Base-by-base conservation (phyloP, 2,797 vertebrate genomes). In the Anomalospiza imberbis region DNA sequence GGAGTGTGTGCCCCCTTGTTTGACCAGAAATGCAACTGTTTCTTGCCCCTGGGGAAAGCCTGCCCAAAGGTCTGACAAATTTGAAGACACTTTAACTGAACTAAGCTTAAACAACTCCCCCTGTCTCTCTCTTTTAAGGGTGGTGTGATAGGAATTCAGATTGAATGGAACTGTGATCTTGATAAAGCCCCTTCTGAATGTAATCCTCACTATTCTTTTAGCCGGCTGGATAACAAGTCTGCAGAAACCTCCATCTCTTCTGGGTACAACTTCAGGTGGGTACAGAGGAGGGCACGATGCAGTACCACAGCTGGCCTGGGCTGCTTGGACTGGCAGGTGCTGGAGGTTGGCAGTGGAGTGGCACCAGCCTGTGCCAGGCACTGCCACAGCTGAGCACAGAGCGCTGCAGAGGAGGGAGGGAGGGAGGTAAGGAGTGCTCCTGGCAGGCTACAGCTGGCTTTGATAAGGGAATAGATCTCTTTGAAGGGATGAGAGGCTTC, bases 181-280 rank as follows among this genome's bases (percentile, higher is more conserved):
- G 99, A 99, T 96, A 99, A 98, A 95, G 98, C 98, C 66, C 95
- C 96, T 42, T 99, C 99, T 20, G 88, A 96, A 72, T 99, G 99
- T 97, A 98, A 98, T 67, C 99, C 99, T 77, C 80, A 96, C 62
- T 99, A 99, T 98, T 98, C 98, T 94, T 99, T 99, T 95, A 98
- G 97, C 80, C 99, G 99, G 29, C 97, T 99, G 96, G 99, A 99
- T 91, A 97, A 97, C 78, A 97, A 96, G 63, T 85, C 97, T 68
- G 97, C 98, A 75, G 97, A 97, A 94, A 96, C 95, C 15, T 98
- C 98, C 3, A 54, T 98, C 84, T 98, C 98, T 85, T 98, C 98
- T 3, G 99, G 99, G 48, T 99, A 99, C 97, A 99, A 99, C 97
- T 99, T 99, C 98, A 99, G 99, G 99, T 99, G 94, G 94, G 58